These are phyloP conservation scores for Synergus umbraculus DNA, from an alignment of 2,888 invertebrate genomes.

Conservation along the genomic window DNA sequence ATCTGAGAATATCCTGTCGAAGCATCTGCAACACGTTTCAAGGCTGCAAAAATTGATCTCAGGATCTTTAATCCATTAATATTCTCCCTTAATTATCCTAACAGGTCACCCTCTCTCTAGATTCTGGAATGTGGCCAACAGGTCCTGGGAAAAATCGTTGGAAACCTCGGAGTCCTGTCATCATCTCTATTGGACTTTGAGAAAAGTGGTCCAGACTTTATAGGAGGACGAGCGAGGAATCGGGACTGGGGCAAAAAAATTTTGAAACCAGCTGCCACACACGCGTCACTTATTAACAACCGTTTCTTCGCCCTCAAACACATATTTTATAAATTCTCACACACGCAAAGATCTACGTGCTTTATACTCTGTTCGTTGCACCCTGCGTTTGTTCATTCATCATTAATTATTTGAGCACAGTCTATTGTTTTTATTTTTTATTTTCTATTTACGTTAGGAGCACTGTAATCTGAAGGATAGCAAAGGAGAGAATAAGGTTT, in stretches of 20 bases:
- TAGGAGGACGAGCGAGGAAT: constrained; percentile 3
- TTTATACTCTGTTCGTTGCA: no score
- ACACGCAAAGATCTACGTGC: no score
- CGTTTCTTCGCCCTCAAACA: constrained; percentile 62
- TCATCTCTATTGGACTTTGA: constrained; percentile 11
- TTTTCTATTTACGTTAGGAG: no score
- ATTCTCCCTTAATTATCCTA: constrained; percentile 15
- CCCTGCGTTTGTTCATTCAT: no score
- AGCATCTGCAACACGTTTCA: constrained; percentile 14
- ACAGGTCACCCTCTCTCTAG: background rate
- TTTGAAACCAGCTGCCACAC: constrained; percentile 74
- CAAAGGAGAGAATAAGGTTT: no score
- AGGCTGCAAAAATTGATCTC: constrained; percentile 7
- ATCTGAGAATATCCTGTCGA: constrained; percentile 21
- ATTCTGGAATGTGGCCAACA: background rate
- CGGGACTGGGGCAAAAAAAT: constrained; percentile 61
- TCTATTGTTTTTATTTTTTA: no score
- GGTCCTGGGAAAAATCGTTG: constrained; percentile 34
- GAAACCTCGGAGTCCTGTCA: constrained; percentile 24
- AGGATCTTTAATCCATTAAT: constrained; percentile 28
- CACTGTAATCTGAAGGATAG: no score
- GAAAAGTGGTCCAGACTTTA: constrained; percentile 2
- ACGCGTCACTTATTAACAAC: constrained; percentile 74
- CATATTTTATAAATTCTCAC: no score
- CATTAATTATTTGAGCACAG: no score